Conservation (phyloP, 2,888 invertebrate genomes). For the Tetheella fluctuosa region DNA sequence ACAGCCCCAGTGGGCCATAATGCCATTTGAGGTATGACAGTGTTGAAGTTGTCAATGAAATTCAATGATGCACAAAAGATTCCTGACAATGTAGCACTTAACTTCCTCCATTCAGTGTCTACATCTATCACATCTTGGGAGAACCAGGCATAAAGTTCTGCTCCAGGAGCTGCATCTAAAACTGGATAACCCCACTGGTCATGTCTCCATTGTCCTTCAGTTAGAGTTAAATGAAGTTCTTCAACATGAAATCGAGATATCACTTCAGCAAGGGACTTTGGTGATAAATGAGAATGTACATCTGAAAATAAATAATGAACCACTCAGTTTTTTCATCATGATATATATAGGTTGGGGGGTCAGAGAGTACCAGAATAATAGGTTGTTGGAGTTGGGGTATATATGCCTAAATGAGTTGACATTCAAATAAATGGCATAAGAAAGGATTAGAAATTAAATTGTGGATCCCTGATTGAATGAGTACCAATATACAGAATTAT, state of each 20-base stretch:
- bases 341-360: no score
- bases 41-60: constrained; percentile 94
- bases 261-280: constrained; percentile 94
- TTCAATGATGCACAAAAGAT: constrained; percentile 98
- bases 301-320: constrained; percentile 77
- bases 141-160: constrained; percentile 98
- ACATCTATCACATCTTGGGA: constrained; percentile 86
- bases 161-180: constrained; percentile 95
- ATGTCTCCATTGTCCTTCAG: constrained; percentile 97
- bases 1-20: constrained; percentile 90
- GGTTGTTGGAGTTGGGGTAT: no score
- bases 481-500: no score
- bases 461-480: no score
- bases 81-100: constrained; percentile 96
- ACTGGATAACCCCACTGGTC: constrained; percentile 97
- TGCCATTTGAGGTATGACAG: constrained; percentile 92
- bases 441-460: no score
- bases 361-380: no score
- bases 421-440: no score
- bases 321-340: no score
- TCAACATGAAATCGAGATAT: constrained; percentile 92
- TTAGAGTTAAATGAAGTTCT: constrained; percentile 95
- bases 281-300: constrained; percentile 93
- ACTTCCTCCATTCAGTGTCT: constrained; percentile 93
- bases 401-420: no score